Base-by-base conservation (phyloP, 2,888 invertebrate species). In the Cheilosia pagana region DNA sequence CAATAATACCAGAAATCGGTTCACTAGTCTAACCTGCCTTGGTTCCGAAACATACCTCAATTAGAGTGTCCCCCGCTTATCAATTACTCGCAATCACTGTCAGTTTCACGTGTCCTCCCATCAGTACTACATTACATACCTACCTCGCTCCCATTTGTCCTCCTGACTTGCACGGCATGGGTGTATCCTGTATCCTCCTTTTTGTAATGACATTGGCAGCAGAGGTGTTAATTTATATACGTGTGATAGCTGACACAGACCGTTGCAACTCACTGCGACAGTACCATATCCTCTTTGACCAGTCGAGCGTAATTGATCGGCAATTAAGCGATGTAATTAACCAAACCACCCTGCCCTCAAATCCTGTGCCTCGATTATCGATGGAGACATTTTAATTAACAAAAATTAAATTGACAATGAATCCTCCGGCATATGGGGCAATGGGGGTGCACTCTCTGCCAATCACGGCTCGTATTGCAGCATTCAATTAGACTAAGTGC, bases 301-400 rank as follows among this genome's bases (percentile, higher is more conserved):
- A 71, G 48, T 74, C 48, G 28, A 60, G 43, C 57, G 68, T 81
- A 81, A 81, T 79, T 85, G 85, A 85, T 85, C 85, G 60, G 52
- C 75, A 85, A 75, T 76, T 85, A 85, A 76, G 67, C 60, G 71
- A 81, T 62, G 81, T 76, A 85, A 85, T 85, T 85, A 85, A 59
- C 39, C 31, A 52, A 19, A n/a, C 39, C 45, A 28, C 43, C 39
- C 70, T 2, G 28, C 43, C 28, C 65, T 7, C 39, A 50, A 39
- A 65, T 39, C n/a, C 41, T 60, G 39, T 50, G 52, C 50, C 71
- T 48, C 23, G 57, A 48, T 50, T 50, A 14, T 41, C 19, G 39
- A 57, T 25, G 50, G 28, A 10, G 53, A 70, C 70, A 25, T 53
- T 74, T 78, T 68, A 65, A 79, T 74, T 79, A 75, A 62, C 74